Evolutionary conservation across 2,888 invertebrate species (phyloP).

Genomic region (Dichetophora obliterata): DNA sequence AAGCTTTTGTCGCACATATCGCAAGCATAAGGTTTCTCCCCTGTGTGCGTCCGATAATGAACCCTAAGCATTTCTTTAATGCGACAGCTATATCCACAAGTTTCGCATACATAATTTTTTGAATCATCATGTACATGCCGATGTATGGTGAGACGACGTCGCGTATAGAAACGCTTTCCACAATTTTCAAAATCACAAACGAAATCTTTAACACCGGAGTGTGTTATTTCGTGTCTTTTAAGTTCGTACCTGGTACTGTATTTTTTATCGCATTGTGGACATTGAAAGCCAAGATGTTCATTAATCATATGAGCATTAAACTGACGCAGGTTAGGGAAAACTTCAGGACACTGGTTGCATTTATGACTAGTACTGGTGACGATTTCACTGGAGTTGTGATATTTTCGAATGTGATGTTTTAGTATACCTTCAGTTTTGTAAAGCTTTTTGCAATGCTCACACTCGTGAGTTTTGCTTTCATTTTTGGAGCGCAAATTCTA

Average conservation of each 20-base stretch:
- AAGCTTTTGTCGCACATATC: constrained; percentile 47
- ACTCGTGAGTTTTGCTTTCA: constrained; percentile 24
- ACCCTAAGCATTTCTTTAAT: constrained; percentile 59
- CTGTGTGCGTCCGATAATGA: constrained; percentile 60
- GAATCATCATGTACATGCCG: constrained; percentile 46
- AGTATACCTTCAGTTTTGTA: constrained; percentile 50
- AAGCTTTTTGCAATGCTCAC: constrained; percentile 34
- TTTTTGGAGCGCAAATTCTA: neutral
- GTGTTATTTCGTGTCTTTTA: constrained; percentile 57
- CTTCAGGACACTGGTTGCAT: constrained; percentile 36
- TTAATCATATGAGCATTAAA: constrained; percentile 35
- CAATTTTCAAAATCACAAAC: constrained; percentile 57
- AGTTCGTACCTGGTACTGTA: constrained; percentile 59
- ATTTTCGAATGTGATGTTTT: constrained; percentile 52
- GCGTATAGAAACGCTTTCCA: constrained; percentile 57
- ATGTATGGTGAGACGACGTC: constrained; percentile 56
- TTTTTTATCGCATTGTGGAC: constrained; percentile 53
- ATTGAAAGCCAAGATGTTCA: constrained; percentile 54
- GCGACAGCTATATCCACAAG: constrained; percentile 47
- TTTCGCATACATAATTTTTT: constrained; percentile 51
- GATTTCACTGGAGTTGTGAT: constrained; percentile 10
- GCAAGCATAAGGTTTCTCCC: constrained; percentile 58
- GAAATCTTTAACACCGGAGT: constrained; percentile 56
- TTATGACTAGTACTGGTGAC: neutral
- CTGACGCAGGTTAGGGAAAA: constrained; percentile 32